A percentile compares a stretch with the other conserved stretches of the same genome.
Conservation (phyloP, 2,797 vertebrate genomes). For the Picus viridis region DNA sequence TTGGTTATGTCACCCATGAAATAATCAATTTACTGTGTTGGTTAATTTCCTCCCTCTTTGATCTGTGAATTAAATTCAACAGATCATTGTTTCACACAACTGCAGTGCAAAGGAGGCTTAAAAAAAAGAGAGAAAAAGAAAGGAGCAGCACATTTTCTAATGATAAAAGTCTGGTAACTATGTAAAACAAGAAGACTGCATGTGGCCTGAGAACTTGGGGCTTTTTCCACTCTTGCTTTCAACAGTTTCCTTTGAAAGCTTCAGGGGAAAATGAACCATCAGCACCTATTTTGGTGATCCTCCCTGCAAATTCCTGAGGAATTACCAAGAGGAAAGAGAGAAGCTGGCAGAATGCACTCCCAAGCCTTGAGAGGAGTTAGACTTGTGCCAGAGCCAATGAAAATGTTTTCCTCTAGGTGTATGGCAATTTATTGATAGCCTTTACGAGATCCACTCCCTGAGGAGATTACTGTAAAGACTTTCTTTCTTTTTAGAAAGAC, state of each 20-base stretch:
- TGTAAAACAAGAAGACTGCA: slow-evolving; percentile 56
- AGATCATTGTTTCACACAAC: slow-evolving; percentile 82
- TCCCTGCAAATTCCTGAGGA: slow-evolving; percentile 59
- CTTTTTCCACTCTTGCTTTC: slow-evolving; percentile 45
- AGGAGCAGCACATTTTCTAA: slow-evolving; percentile 68
- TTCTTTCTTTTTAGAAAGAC: not conserved
- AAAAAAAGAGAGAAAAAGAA: slow-evolving; percentile 67
- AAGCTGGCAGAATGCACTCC: slow-evolving; percentile 41
- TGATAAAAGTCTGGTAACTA: slow-evolving; percentile 48
- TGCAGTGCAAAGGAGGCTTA: slow-evolving; percentile 71
- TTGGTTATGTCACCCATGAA: slow-evolving; percentile 87
- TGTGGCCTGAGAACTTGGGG: not conserved
- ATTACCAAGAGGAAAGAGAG: slow-evolving; percentile 53
- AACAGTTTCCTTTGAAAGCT: slow-evolving; percentile 53
- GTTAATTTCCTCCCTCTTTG: slow-evolving; percentile 86
- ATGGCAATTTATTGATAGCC: slow-evolving; percentile 23
- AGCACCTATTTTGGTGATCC: slow-evolving; percentile 63
- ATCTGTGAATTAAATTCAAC: slow-evolving; percentile 87
- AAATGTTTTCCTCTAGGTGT: slow-evolving; percentile 49
- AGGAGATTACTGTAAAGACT: not conserved
- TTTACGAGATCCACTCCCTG: not conserved
- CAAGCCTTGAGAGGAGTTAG: slow-evolving; percentile 51
- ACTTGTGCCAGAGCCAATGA: slow-evolving; percentile 35
- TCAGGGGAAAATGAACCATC: slow-evolving; percentile 30
- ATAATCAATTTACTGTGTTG: slow-evolving; percentile 91